phyloP scores from a whole-genome alignment of 2,888 invertebrate species.

The Bugulina stolonifera region DNA sequence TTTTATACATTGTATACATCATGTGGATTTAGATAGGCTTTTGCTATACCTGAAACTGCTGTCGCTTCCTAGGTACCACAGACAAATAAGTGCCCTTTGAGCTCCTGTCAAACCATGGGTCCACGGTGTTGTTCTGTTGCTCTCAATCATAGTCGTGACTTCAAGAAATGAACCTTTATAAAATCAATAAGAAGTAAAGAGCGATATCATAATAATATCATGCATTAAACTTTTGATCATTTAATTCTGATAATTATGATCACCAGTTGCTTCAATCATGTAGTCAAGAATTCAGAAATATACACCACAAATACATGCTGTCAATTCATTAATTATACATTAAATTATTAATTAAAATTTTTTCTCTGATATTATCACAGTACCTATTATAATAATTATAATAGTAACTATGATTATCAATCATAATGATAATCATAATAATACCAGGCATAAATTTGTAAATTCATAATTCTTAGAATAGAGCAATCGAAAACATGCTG shows the following conservation, averaged over 20 bases:
- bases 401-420: neutral
- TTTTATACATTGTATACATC: no score
- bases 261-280: no score
- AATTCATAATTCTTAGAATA: neutral
- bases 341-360: neutral
- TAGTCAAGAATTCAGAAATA: no score
- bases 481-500: neutral
- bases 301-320: no score
- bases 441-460: neutral
- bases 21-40: no score
- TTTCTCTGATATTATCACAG: neutral
- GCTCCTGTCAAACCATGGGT: neutral
- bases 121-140: neutral
- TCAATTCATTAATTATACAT: neutral
- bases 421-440: neutral
- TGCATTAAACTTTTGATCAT: neutral
- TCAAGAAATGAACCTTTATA: no score
- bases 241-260: neutral
- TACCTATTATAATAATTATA: neutral
- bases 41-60: neutral
- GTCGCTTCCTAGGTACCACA: neutral
- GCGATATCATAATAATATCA: neutral
- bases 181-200: no score
- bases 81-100: neutral
- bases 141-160: no score